Percentiles rank a stretch among this genome's conserved stretches.
These are phyloP conservation scores for Gila robusta DNA, from an alignment of 2,797 vertebrate species.

Conservation along the genomic window DNA sequence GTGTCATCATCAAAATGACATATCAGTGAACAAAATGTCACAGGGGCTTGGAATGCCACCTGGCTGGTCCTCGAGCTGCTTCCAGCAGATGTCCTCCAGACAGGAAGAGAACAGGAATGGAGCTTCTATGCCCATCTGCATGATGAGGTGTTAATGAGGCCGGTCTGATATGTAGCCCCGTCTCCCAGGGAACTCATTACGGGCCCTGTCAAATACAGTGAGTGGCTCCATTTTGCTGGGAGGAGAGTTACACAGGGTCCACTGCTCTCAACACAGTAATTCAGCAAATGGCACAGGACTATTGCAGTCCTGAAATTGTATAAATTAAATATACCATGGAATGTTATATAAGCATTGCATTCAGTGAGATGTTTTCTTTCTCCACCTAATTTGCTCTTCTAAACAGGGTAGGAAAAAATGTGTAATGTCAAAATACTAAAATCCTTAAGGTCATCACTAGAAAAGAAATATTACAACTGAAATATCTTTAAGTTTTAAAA, in stretches of 20 bases:
- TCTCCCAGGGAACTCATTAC: constrained; percentile 55
- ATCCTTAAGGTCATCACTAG: neutral
- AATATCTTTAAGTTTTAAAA: neutral
- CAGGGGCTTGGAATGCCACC: constrained; percentile 51
- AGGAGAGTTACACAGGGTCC: constrained; percentile 33
- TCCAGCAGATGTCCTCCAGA: constrained; percentile 61
- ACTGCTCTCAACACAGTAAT: constrained; percentile 26
- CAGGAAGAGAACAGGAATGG: constrained; percentile 39
- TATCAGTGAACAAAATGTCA: constrained; percentile 51
- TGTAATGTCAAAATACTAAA: neutral
- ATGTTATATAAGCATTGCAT: neutral
- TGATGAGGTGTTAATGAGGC: constrained; percentile 61
- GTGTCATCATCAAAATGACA: constrained; percentile 71
- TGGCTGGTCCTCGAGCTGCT: constrained; percentile 51
- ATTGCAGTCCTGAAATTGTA: neutral
- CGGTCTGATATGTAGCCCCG: constrained; percentile 35
- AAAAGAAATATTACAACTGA: neutral
- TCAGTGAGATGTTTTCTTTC: neutral
- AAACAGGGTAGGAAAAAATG: neutral
- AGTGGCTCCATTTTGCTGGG: constrained; percentile 42
- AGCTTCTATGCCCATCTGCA: constrained; percentile 51
- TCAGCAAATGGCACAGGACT: constrained; percentile 11
- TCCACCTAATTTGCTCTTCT: neutral
- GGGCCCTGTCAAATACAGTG: constrained; percentile 51
- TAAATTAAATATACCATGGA: neutral